phyloP scores from a whole-genome alignment of 2,888 invertebrate species.

The Clivina fossor region DNA sequence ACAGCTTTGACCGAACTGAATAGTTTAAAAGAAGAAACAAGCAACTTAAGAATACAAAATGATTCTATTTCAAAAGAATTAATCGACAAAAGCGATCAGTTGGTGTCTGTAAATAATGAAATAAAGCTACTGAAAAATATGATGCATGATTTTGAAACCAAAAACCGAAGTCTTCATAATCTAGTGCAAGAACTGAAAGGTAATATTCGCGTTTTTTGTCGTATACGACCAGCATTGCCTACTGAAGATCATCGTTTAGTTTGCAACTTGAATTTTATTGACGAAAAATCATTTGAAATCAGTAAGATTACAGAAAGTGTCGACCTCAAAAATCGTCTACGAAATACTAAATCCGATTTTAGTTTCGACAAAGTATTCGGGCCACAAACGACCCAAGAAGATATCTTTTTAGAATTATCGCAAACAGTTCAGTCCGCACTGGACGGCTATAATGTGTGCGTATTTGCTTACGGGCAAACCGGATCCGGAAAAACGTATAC shows the following conservation, averaged over 20 bases:
- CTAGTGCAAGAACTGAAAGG: slow-evolving; percentile 76
- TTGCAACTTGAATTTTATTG: slow-evolving; percentile 61
- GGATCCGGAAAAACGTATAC: slow-evolving; percentile 90
- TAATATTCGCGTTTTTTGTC: slow-evolving; percentile 78
- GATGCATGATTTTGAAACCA: slow-evolving; percentile 46
- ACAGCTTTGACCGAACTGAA: no score
- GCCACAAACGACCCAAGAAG: slow-evolving; percentile 69
- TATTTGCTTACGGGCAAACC: slow-evolving; percentile 91
- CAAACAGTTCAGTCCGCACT: slow-evolving; percentile 83
- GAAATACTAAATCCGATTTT: slow-evolving; percentile 66
- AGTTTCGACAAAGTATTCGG: slow-evolving; percentile 83
- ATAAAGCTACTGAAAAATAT: no score
- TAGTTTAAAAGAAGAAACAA: no score
- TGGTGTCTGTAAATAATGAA: no score
- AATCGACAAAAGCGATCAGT: no score
- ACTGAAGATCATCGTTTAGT: slow-evolving; percentile 59
- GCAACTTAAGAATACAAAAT: no score
- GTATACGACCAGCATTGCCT: slow-evolving; percentile 69
- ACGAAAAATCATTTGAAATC: slow-evolving; percentile 64
- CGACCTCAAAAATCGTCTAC: no score
- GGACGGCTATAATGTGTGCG: slow-evolving; percentile 88
- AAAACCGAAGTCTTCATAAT: slow-evolving; percentile 63
- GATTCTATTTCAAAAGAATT: no score
- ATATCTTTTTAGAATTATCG: slow-evolving; percentile 82
- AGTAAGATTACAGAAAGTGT: slow-evolving; percentile 56